Percentiles rank a stretch among this genome's conserved stretches.
These are phyloP conservation scores for Diarsia dahlii DNA, from an alignment of 2,888 invertebrate genomes.

Conservation along the genomic window DNA sequence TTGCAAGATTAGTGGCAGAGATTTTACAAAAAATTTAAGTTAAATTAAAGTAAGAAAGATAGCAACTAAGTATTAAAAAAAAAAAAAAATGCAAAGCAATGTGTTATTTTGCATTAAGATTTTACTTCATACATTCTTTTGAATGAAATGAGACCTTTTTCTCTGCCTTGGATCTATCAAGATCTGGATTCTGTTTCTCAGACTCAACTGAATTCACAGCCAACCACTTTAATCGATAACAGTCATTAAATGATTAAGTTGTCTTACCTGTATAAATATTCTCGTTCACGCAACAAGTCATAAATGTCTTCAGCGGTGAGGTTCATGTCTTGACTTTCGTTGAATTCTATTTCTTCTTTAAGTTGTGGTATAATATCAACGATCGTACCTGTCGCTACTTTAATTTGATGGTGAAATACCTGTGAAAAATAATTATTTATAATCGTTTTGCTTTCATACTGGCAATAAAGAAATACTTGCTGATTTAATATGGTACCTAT, in stretches of 20 bases:
- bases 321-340: constrained; percentile 43
- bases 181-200: background rate
- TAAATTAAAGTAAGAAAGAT: no score
- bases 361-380: background rate
- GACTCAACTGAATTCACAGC: background rate
- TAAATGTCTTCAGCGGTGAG: constrained; percentile 70
- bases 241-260: background rate
- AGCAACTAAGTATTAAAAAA: no score
- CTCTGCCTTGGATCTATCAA: background rate
- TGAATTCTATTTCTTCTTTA: constrained; percentile 1
- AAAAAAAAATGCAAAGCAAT: no score
- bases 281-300: constrained; percentile 64
- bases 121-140: no score
- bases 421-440: constrained; percentile 36
- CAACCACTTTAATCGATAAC: background rate
- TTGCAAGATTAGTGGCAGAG: no score
- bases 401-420: constrained; percentile 71
- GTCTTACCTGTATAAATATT: constrained; percentile 69
- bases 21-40: no score
- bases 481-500: background rate
- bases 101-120: background rate
- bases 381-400: constrained; percentile 72
- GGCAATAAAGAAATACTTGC: background rate
- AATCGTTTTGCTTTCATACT: background rate
- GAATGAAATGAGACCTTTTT: background rate